Evolutionary conservation across 2,797 vertebrate species (phyloP).

Genomic region (Macropodus opercularis): DNA sequence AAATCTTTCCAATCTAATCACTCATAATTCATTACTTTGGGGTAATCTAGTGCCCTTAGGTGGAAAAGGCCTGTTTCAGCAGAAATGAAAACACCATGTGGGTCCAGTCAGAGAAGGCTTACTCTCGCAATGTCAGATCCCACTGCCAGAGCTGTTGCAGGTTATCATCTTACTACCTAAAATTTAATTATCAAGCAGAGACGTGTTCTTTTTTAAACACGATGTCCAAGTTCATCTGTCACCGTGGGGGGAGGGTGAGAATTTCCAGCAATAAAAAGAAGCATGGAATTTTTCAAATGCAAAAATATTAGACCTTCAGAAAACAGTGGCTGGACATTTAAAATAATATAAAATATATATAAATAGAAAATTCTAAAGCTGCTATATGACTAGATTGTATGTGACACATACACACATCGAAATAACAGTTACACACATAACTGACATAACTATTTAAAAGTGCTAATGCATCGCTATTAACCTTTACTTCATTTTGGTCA

Average conservation of each 20-base stretch:
- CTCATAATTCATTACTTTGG: constrained; percentile 21
- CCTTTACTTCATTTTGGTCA: background rate
- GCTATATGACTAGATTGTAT: constrained; percentile 2
- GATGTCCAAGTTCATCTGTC: constrained; percentile 1
- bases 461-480: background rate
- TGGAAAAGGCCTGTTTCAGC: constrained; percentile 28
- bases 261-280: constrained; percentile 1
- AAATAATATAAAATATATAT: background rate
- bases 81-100: constrained; percentile 38
- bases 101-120: constrained; percentile 33
- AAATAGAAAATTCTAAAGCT: constrained; percentile 11
- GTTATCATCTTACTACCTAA: constrained; percentile 46
- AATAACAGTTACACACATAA: constrained; percentile 2
- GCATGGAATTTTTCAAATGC: background rate
- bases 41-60: constrained; percentile 29
- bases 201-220: constrained; percentile 18
- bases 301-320: background rate
- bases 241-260: background rate
- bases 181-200: constrained; percentile 43
- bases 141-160: constrained; percentile 29
- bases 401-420: constrained; percentile 5
- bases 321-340: background rate
- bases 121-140: constrained; percentile 42
- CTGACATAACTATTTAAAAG: constrained; percentile 6
- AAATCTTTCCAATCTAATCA: constrained; percentile 30